These are phyloP conservation scores for Pheucticus melanocephalus DNA, from an alignment of 2,113 vertebrate genomes.

Conservation along the genomic window DNA sequence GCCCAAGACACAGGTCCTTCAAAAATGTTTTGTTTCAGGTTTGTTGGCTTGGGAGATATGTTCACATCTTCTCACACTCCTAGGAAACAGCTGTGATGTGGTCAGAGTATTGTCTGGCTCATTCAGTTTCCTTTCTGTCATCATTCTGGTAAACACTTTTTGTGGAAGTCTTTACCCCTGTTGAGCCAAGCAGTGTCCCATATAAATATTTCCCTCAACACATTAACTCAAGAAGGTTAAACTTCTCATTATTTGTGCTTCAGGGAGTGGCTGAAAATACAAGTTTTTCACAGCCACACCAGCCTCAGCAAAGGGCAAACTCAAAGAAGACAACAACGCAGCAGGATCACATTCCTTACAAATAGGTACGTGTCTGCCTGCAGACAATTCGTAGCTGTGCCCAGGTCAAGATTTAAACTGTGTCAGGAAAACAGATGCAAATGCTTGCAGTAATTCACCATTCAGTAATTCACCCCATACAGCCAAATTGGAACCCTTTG, in stretches of 20 bases:
- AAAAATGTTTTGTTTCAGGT: not conserved
- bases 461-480: too few relatives aligned
- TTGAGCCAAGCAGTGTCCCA: not conserved
- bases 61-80: not conserved
- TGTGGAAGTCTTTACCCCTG: not conserved
- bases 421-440: not conserved
- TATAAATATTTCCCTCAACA: not conserved
- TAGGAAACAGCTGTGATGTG: not conserved
- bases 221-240: not conserved
- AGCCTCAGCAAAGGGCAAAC: not conserved
- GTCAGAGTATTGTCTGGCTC: not conserved
- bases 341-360: not conserved
- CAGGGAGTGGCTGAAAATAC: not conserved
- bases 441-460: not conserved
- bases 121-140: not conserved
- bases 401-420: not conserved
- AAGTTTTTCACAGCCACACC: not conserved
- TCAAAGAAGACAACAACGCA: not conserved
- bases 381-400: not conserved
- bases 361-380: not conserved
- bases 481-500: not conserved
- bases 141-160: not conserved
- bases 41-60: not conserved
- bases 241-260: not conserved
- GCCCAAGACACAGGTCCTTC: not conserved